A percentile compares a stretch with the other conserved stretches of the same genome.
Evolutionary conservation across 37 sponge, comb jelly and placozoan genomes (phyloP).

Genomic region (Axinella damicornis): DNA sequence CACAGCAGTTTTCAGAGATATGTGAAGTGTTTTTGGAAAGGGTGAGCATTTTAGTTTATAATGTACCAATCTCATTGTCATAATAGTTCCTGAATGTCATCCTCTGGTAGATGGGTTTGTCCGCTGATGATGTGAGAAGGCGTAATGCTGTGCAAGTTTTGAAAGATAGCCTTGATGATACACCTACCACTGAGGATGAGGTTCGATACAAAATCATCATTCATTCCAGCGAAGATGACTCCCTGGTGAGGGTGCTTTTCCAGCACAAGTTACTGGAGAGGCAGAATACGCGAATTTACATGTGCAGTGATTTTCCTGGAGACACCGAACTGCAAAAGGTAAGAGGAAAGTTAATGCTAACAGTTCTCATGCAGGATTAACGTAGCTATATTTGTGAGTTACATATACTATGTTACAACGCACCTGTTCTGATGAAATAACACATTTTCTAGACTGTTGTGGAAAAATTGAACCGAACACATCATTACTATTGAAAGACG

Average conservation of each 20-base stretch:
- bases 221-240: constrained; percentile 73
- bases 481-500: too few relatives aligned
- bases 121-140: not conserved
- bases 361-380: too few relatives aligned
- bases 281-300: constrained; percentile 36
- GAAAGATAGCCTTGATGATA: constrained; percentile 54
- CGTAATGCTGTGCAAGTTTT: constrained; percentile 60
- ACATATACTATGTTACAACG: too few relatives aligned
- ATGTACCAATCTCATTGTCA: too few relatives aligned
- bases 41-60: not conserved
- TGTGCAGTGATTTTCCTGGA: constrained; percentile 76
- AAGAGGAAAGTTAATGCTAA: too few relatives aligned
- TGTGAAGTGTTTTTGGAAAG: constrained; percentile 28
- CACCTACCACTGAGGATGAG: constrained; percentile 48
- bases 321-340: constrained; percentile 24
- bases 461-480: too few relatives aligned
- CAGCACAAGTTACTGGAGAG: constrained; percentile 40
- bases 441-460: too few relatives aligned
- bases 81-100: too few relatives aligned
- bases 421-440: too few relatives aligned
- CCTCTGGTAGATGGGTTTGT: too few relatives aligned
- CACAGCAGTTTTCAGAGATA: constrained; percentile 38
- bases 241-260: constrained; percentile 65
- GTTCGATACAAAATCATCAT: constrained; percentile 77
- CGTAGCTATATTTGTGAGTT: too few relatives aligned